phyloP scores from a whole-genome alignment of 2,113 vertebrate species.

The Picathartes gymnocephalus region DNA sequence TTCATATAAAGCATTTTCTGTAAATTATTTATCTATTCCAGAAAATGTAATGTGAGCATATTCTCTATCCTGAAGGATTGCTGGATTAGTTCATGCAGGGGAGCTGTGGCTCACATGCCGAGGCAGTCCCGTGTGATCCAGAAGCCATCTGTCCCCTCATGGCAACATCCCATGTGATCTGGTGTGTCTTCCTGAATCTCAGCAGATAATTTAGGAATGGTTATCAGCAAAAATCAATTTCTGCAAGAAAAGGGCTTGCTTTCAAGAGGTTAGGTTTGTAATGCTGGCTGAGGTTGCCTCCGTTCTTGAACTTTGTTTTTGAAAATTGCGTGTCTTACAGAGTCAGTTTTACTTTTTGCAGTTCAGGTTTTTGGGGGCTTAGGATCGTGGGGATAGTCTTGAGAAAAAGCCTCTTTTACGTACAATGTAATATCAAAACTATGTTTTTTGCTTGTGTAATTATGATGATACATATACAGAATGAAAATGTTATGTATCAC shows the following conservation, averaged over 20 bases:
- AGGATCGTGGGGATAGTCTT: not conserved
- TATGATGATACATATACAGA: not conserved
- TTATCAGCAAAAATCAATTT: not conserved
- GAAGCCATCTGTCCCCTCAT: accelerated
- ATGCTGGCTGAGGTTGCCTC: not conserved
- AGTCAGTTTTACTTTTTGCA: not conserved
- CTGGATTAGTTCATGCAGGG: not conserved
- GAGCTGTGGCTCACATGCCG: not conserved
- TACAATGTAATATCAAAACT: not conserved
- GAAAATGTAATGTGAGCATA: not conserved
- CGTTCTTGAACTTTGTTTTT: not conserved
- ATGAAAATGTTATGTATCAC: not conserved
- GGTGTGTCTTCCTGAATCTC: not conserved
- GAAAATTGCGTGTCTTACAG: not conserved
- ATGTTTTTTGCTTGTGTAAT: not conserved
- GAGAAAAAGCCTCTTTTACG: not conserved
- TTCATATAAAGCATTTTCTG: not conserved
- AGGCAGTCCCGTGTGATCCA: not conserved
- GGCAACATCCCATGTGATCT: accelerated
- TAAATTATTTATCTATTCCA: not conserved
- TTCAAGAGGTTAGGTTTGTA: not conserved
- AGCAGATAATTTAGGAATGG: not conserved
- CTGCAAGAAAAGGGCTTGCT: not conserved
- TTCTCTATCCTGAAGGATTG: not conserved
- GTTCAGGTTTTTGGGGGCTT: not conserved